Base-by-base conservation (phyloP, 2,113 vertebrate species). In the Trichechus manatus region DNA sequence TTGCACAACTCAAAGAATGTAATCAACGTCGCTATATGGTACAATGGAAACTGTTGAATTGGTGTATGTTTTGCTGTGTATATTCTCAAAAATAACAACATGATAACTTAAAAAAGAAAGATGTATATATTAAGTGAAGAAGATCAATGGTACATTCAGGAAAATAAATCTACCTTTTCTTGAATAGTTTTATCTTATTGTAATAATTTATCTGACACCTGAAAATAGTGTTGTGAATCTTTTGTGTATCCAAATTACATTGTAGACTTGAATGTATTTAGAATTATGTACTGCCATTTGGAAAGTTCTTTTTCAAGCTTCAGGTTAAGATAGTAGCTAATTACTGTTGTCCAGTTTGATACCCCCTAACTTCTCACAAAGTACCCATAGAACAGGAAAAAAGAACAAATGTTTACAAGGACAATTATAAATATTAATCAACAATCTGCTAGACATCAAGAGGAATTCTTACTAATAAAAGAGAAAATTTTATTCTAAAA, bases 381-480 rank as follows among this genome's bases (percentile, higher is more conserved):
- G 27, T 61, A 44, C 2, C 13, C 20, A n/a, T 1, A 39, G 66
- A 93, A 72, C 82, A 27, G 64, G 1, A 25, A 17, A 10, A 50
- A 66, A 90, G 84, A 47, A 15, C 29, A 70, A 87, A 94, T 87
- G 8, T 27, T 0, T 66, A 66, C 1, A 31, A 27, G 27, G 59
- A 29, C 72, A 84, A 87, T 36, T 75, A 72, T 6, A 95, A 86
- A 94, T 47, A 93, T 61, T 66, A 93, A 85, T 74, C 22, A 91
- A 19, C 6, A 84, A 39, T 50, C 25, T 84, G 39, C n/a, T 63
- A 87, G 27, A 86, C 2, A 61, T 44, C 15, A 84, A 61, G 78
- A 72, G 20, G 17, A 93, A 39, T 84, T 42, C 14, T 13, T 9
- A 56, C 22, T 88, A 80, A n/a, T 78, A 66, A 91, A 85, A 87